Evolutionary conservation across 1,140 invertebrate genomes (phyloP).

Genomic region (Cryptotermes secundus): DNA sequence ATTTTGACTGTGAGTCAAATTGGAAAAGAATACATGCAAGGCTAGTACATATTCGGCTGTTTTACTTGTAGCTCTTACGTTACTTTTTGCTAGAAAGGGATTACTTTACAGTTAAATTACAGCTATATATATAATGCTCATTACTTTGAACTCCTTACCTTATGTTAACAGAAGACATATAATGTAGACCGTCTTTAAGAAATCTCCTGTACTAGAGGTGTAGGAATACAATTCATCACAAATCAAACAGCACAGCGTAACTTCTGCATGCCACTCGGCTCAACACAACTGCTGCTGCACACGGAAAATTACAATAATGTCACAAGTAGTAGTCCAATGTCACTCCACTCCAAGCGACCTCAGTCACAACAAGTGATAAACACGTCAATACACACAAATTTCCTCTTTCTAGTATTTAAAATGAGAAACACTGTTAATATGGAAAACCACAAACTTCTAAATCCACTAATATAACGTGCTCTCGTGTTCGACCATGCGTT

Average conservation of each 20-base stretch:
- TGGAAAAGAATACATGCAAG: too few species aligned
- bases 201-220: not conserved
- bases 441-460: not conserved
- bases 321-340: not conserved
- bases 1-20: too few species aligned
- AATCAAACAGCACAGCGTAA: not conserved
- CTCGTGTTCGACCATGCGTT: slow-evolving; percentile 14
- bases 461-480: not conserved
- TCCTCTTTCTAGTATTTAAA: too few species aligned
- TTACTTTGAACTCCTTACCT: not conserved
- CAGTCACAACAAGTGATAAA: not conserved
- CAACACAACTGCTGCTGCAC: not conserved
- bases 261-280: not conserved
- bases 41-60: too few species aligned
- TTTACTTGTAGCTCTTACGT: too few species aligned
- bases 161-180: not conserved
- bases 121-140: not conserved
- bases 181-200: not conserved
- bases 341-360: not conserved
- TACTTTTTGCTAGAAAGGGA: too few species aligned
- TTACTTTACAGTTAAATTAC: too few species aligned
- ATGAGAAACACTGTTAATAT: not conserved
- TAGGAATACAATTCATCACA: not conserved
- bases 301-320: not conserved
- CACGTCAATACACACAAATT: too few species aligned